Evolutionary conservation across 1,140 invertebrate genomes (phyloP), one percentile per base, ranked within the genome.

Genomic region (Asbolus verrucosus): DNA sequence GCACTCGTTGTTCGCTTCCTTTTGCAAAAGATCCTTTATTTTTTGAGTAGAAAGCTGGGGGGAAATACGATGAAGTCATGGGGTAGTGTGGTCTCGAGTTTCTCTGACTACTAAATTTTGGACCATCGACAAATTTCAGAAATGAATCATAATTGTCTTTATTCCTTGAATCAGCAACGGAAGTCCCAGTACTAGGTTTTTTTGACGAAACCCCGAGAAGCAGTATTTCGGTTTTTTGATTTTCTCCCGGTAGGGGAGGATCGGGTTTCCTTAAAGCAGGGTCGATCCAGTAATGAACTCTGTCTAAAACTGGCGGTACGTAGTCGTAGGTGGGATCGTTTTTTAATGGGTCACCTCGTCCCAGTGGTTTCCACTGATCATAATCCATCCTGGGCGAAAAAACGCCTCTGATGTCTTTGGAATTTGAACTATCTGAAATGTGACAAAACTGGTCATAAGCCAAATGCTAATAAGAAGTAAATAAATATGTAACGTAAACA

Each of bases 321-420:
- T 93, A 93, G 75, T 92, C 91, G 75, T 90, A 93, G 1, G 91
- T 93, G 0, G 91, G 91, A 79, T 92, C 91, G 75, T 92, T 92
- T 73, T 91, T 90, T 15, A 92, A 76, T 0, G 91, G 91, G 80
- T 92, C 90, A 0, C 91, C 90, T 30, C 89, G 86, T 4, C 91
- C 91, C 33, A 90, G 76, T 1, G 91, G 91, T 65, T 89, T 91
- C 91, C 91, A 93, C 79, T 92, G 90, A 68, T 87, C 85, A 76
- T 90, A 91, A 72, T 91, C 88, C 87, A 91, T 90, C 14, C 88
- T 82, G 0, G 89, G 89, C 0, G 88, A 87, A 72, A 91, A 88
- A 50, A 89, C 71, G 6, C 82, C 76, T 38, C 81, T 63, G 19
- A 71, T 73, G 62, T 80, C 77, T 71, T 79, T 80, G 38, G 38